Base-by-base conservation (phyloP, 2,113 vertebrate genomes). In the Oncorhynchus nerka region DNA sequence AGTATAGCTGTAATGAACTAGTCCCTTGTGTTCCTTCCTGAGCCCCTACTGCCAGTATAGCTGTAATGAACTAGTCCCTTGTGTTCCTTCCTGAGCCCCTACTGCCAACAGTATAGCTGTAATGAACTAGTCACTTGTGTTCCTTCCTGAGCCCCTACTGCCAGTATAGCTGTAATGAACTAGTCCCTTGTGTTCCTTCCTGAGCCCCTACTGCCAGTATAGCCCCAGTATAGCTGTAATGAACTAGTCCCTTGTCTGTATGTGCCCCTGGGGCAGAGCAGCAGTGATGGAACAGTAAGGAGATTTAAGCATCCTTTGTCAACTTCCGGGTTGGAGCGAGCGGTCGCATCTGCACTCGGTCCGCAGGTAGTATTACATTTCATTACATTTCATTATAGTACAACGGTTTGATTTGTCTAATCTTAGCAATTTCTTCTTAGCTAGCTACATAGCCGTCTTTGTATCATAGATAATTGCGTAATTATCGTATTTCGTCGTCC, bases 71-170 rank as follows among this genome's bases (percentile, higher is more conserved):
- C 86, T 79, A n/a, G n/a, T n/a, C n/a, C n/a, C n/a, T n/a, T n/a
- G n/a, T 83, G 67, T 89, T 89, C 22, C 74, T 79, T 83, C 81
- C 73, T 74, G 73, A 90, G 85, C 85, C 77, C 75, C 39, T 68
- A 81, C 87, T 87, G 86, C 80, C 80, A 89, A n/a, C n/a, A n/a
- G 87, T 86, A 81, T 86, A 79, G 71, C 76, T 76, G 64, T 76
- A 80, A 82, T 90, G 88, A 93, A 92, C 86, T 79, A n/a, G n/a
- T n/a, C n/a, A n/a, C n/a, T n/a, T n/a, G n/a, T 83, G 67, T 89
- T 89, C 22, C 74, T 79, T 83, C 81, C 73, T 74, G 73, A 90
- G 85, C 85, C 77, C 75, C 39, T 68, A 81, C 87, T 87, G 86
- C 80, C 80, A 89, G 87, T 86, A 81, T 86, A 79, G 71, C 76